These are phyloP conservation scores for Andricus curvator DNA, from an alignment of 2,888 invertebrate species.

Conservation along the genomic window DNA sequence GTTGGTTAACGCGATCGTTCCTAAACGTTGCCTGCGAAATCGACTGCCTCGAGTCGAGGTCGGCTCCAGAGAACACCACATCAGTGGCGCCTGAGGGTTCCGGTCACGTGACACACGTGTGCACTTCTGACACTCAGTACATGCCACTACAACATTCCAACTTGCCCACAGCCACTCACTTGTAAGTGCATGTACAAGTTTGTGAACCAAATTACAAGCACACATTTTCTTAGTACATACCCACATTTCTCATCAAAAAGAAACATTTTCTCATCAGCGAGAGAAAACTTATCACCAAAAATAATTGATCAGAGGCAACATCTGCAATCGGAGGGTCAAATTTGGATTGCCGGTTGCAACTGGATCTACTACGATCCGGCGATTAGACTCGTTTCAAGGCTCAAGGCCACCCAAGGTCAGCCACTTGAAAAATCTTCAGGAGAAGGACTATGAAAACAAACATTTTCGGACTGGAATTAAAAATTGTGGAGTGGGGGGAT, in stretches of 20 bases:
- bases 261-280: background rate
- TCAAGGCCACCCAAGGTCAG: conserved; percentile 5
- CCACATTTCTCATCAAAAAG: background rate
- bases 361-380: background rate
- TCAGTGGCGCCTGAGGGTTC: conserved; percentile 40
- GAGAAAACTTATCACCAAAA: background rate
- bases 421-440: background rate
- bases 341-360: background rate
- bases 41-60: background rate
- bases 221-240: background rate
- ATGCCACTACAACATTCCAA: background rate
- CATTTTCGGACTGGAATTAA: background rate
- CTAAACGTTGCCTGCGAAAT: conserved; percentile 22
- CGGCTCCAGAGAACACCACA: conserved; percentile 10
- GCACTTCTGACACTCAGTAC: background rate
- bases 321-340: background rate
- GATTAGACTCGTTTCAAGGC: background rate
- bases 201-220: background rate
- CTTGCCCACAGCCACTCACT: background rate
- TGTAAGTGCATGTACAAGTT: background rate
- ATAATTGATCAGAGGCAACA: background rate
- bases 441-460: background rate
- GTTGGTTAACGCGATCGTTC: conserved; percentile 29
- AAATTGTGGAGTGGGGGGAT: background rate
- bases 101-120: conserved; percentile 40